A percentile compares a stretch with the other conserved stretches of the same genome.
phyloP scores from a whole-genome alignment of 2,113 vertebrate genomes.

The Sylvietta virens region DNA sequence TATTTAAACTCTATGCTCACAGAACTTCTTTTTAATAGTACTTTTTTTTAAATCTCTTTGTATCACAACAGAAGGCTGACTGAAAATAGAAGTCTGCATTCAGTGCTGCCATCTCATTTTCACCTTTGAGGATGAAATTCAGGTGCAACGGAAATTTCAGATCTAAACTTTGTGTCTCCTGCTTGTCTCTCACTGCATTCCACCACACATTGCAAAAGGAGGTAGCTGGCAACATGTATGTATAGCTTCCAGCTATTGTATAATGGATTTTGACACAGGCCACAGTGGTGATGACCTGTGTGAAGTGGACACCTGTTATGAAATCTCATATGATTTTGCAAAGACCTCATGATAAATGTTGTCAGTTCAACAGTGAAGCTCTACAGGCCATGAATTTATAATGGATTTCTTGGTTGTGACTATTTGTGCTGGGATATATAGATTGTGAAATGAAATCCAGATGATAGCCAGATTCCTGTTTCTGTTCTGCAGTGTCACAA shows the following conservation, averaged over 20 bases:
- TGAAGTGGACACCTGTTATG: slow-evolving; percentile 50
- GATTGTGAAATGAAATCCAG: slow-evolving; percentile 31
- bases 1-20: background rate
- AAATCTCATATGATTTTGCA: slow-evolving; percentile 61
- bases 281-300: slow-evolving; percentile 37
- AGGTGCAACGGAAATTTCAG: background rate
- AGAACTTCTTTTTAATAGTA: background rate
- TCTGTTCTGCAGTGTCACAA: background rate
- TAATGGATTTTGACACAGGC: slow-evolving; percentile 56
- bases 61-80: background rate
- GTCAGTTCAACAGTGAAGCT: slow-evolving; percentile 47
- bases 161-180: background rate
- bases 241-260: slow-evolving; percentile 13
- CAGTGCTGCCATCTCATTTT: background rate
- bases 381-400: slow-evolving; percentile 34
- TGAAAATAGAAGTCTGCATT: background rate
- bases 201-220: background rate
- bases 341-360: slow-evolving; percentile 48
- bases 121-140: background rate
- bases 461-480: background rate
- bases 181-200: background rate
- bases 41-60: background rate
- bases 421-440: background rate
- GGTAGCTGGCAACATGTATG: background rate
- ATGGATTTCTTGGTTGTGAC: slow-evolving; percentile 33